Percentiles rank a stretch among this genome's conserved stretches.
These are phyloP conservation scores for Petrolisthes manimaculis DNA, from an alignment of 2,888 invertebrate genomes.

Conservation along the genomic window DNA sequence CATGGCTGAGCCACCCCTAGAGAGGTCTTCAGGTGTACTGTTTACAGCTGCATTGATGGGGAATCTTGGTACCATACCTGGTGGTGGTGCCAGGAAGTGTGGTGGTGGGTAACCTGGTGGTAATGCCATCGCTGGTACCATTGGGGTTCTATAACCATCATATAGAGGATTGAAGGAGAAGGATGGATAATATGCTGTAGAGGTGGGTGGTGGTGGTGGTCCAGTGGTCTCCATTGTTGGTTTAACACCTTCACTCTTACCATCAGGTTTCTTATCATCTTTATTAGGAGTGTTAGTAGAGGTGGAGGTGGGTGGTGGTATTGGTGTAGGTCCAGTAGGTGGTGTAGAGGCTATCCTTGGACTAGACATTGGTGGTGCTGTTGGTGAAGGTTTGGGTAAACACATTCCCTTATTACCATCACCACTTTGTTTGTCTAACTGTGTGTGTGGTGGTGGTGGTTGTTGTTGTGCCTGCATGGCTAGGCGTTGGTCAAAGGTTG, in stretches of 20 bases:
- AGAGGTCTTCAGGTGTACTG: conserved; percentile 57
- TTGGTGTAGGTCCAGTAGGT: conserved; percentile 23
- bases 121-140: conserved; percentile 51
- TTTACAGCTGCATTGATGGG: conserved; percentile 36
- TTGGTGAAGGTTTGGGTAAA: conserved; percentile 53
- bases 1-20: conserved; percentile 48
- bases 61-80: conserved; percentile 49
- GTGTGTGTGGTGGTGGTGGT: conserved; percentile 39
- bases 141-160: conserved; percentile 51
- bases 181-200: conserved; percentile 57
- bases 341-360: conserved; percentile 57
- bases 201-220: conserved; percentile 62
- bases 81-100: conserved; percentile 43
- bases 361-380: conserved; percentile 60
- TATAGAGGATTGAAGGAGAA: conserved; percentile 53
- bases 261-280: conserved; percentile 47
- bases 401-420: neutral
- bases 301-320: conserved; percentile 43
- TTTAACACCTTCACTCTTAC: conserved; percentile 62
- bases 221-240: conserved; percentile 64
- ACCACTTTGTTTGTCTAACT: conserved; percentile 33
- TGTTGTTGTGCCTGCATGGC: conserved; percentile 30
- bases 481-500: conserved; percentile 41
- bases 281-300: conserved; percentile 32
- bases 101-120: conserved; percentile 55